Evolutionary conservation across 2,888 invertebrate genomes (phyloP), one percentile per base, ranked within the genome.

Genomic region (Taphrorychus bicolor): DNA sequence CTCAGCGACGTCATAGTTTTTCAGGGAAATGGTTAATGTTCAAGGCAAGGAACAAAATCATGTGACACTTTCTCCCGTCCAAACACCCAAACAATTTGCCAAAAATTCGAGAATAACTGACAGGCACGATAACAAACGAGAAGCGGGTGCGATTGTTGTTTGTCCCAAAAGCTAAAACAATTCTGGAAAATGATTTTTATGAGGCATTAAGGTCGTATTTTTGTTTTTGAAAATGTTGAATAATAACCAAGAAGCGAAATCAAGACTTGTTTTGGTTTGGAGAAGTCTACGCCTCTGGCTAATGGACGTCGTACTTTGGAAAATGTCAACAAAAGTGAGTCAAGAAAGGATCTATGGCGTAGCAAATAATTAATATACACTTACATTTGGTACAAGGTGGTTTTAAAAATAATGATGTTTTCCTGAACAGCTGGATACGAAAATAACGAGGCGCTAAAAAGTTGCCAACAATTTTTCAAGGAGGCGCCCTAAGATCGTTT

Each of bases 331-430:
- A 21, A 23, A 4, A n/a, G 3, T 17, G 11, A 49, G n/a, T 17
- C 22, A 59, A 59, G 41, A 42, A 18, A 41, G 21, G 5, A 48
- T 5, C 14, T 48, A 52, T 60, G 53, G 54, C 61, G 61, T 61
- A 61, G 42, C 52, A 51, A 40, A 52, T 14, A 45, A 45, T 7
- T 18, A 45, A n/a, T 7, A 45, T 11, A 45, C 9, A n/a, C 14
- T 45, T 11, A 45, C 45, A 45, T 59, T 60, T 41, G 18, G 52
- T 23, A 53, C 45, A 61, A 54, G 61, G 61, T 61, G 53, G 42
- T 41, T 54, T 54, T 32, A 61, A 61, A 61, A 54, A 61, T 61
- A 54, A 59, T 41, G 5, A 5, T 9, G 7, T 60, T 60, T 59
- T 23, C 5, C 23, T 21, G 48, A 45, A 22, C 42, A 14, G 14